Conservation (phyloP, 2,888 invertebrate genomes). For the Dynastes tityus region DNA sequence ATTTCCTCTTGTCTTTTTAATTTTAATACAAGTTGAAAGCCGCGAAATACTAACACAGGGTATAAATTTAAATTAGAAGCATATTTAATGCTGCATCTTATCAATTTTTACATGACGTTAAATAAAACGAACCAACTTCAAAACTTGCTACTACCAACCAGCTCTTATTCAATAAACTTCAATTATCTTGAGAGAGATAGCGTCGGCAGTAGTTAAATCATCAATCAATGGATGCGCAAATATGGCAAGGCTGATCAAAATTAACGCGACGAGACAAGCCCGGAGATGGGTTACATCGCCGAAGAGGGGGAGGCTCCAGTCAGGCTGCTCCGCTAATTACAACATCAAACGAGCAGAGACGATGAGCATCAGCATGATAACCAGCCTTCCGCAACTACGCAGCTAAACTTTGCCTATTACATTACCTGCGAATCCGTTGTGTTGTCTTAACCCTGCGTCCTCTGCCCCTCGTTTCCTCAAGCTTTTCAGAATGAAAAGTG, state of each 20-base stretch:
- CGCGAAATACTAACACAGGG: too few species aligned
- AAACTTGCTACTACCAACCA: background rate
- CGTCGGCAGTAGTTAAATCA: constrained; percentile 22
- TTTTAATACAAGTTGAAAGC: too few species aligned
- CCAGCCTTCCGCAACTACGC: constrained; percentile 56
- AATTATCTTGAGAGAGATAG: constrained; percentile 17
- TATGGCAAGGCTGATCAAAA: constrained; percentile 48
- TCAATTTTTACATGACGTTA: background rate
- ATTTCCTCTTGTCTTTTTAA: too few species aligned
- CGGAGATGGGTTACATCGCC: constrained; percentile 17
- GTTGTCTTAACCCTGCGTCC: constrained; percentile 30
- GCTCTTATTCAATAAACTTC: constrained; percentile 17
- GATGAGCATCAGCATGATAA: constrained; percentile 55
- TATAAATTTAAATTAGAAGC: too few species aligned
- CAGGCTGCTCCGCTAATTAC: constrained; percentile 59
- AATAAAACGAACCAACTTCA: background rate
- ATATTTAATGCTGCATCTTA: too few species aligned
- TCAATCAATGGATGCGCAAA: constrained; percentile 48
- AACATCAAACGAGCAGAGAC: constrained; percentile 60
- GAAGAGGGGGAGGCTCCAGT: constrained; percentile 16
- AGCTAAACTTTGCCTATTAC: constrained; percentile 47
- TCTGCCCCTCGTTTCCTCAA: background rate
- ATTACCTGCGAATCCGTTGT: constrained; percentile 47
- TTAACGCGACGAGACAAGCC: constrained; percentile 24
- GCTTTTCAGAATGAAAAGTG: constrained; percentile 4